These are phyloP conservation scores for Nylanderia fulva DNA, from an alignment of 1,140 invertebrate genomes.

Conservation along the genomic window DNA sequence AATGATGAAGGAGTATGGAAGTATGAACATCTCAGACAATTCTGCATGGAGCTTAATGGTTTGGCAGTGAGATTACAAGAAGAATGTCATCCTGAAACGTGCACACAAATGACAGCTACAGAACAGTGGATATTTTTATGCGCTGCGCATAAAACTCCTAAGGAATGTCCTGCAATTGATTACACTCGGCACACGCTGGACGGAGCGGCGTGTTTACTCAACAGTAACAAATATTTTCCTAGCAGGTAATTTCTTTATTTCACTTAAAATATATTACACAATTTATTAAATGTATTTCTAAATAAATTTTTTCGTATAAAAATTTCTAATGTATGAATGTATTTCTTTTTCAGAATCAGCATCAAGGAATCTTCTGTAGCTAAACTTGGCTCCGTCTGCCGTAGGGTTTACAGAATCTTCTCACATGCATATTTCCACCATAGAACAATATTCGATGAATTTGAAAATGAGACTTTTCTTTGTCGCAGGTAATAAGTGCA, in stretches of 20 bases:
- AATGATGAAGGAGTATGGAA: slow-evolving; percentile 99
- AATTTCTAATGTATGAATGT: neutral
- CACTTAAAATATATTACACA: neutral
- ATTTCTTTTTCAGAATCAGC: slow-evolving; percentile 92
- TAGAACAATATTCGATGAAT: slow-evolving; percentile 98
- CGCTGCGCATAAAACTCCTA: slow-evolving; percentile 99
- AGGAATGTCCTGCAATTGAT: slow-evolving; percentile 99
- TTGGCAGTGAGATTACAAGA: slow-evolving; percentile 96
- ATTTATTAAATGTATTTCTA: neutral
- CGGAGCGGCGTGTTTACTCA: slow-evolving; percentile 98
- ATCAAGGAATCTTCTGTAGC: slow-evolving; percentile 99
- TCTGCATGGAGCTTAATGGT: slow-evolving; percentile 99
- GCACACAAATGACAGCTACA: slow-evolving; percentile 99
- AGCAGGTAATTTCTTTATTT: slow-evolving; percentile 91
- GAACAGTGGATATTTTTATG: slow-evolving; percentile 99
- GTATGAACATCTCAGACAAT: slow-evolving; percentile 99
- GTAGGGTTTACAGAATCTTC: slow-evolving; percentile 99
- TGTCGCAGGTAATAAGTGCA: slow-evolving; percentile 91
- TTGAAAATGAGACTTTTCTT: slow-evolving; percentile 98
- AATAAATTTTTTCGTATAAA: slow-evolving; percentile 1
- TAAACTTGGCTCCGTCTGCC: slow-evolving; percentile 99
- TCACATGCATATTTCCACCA: slow-evolving; percentile 99
- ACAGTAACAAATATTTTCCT: slow-evolving; percentile 99
- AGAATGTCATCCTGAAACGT: slow-evolving; percentile 98
- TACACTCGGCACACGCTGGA: slow-evolving; percentile 99